phyloP scores from a whole-genome alignment of 2,113 vertebrate species.

The Alectura lathami region DNA sequence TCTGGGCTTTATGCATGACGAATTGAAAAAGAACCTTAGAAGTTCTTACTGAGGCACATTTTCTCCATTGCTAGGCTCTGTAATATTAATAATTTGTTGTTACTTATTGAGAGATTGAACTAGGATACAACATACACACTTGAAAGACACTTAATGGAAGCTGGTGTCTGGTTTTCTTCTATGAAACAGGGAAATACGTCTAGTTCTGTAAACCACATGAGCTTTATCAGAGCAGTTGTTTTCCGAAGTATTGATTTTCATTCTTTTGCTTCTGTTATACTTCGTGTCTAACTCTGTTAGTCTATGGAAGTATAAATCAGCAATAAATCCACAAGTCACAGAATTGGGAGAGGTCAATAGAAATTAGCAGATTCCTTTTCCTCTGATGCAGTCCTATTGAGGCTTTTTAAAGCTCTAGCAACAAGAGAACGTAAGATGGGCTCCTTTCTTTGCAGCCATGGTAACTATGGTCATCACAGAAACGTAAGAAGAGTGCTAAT shows the following conservation, averaged over 20 bases:
- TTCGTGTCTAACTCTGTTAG: constrained; percentile 63
- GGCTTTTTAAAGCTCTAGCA: not conserved
- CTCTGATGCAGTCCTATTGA: not conserved
- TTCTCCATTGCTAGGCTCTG: not conserved
- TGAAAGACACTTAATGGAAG: constrained; percentile 24
- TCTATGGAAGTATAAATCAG: not conserved
- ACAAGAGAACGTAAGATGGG: not conserved
- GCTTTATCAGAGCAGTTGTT: constrained; percentile 68
- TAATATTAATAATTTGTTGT: not conserved
- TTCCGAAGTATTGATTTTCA: constrained; percentile 67
- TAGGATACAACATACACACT: not conserved
- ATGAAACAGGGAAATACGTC: constrained; percentile 64
- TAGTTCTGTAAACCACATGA: constrained; percentile 61
- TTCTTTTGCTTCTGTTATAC: constrained; percentile 66
- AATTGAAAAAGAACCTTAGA: not conserved
- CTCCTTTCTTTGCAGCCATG: not conserved
- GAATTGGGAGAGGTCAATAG: not conserved
- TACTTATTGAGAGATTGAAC: constrained; percentile 9
- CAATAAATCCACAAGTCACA: constrained; percentile 5
- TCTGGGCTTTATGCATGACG: not conserved
- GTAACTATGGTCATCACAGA: not conserved
- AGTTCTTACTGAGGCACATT: not conserved
- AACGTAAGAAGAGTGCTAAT: not conserved
- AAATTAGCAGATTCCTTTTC: not conserved
- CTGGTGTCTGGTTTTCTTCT: constrained; percentile 59